Conservation (phyloP, 2,797 vertebrate species). For the Tokudaia tokunoshimensis region DNA sequence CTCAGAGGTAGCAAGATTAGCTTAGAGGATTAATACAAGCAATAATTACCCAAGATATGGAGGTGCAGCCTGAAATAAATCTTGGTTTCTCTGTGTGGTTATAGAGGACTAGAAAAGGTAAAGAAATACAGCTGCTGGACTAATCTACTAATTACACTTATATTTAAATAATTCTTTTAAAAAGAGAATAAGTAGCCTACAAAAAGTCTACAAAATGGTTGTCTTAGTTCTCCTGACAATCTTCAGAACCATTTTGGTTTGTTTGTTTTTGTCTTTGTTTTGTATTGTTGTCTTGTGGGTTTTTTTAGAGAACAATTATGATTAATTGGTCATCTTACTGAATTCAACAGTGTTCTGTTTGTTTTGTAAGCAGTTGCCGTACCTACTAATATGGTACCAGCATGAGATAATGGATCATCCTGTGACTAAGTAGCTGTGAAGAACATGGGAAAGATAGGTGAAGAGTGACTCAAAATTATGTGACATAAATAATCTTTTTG, state of each 20-base stretch:
- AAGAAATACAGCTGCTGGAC: neutral
- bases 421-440: neutral
- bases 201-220: neutral
- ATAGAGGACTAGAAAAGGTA: neutral
- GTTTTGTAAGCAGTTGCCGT: constrained; percentile 19
- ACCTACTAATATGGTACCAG: constrained; percentile 30
- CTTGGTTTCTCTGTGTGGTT: neutral
- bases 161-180: neutral
- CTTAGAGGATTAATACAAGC: neutral
- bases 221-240: neutral
- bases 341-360: neutral
- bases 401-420: neutral
- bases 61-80: neutral
- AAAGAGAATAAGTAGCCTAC: neutral
- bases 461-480: constrained; percentile 25
- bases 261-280: neutral
- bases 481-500: constrained; percentile 39
- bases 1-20: neutral
- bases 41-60: neutral
- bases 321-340: neutral
- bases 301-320: neutral
- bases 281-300: neutral
- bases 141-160: neutral
- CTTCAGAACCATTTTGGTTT: neutral
- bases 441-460: neutral